Base-by-base conservation (phyloP, 2,888 invertebrate genomes). In the Drosophila falleni region DNA sequence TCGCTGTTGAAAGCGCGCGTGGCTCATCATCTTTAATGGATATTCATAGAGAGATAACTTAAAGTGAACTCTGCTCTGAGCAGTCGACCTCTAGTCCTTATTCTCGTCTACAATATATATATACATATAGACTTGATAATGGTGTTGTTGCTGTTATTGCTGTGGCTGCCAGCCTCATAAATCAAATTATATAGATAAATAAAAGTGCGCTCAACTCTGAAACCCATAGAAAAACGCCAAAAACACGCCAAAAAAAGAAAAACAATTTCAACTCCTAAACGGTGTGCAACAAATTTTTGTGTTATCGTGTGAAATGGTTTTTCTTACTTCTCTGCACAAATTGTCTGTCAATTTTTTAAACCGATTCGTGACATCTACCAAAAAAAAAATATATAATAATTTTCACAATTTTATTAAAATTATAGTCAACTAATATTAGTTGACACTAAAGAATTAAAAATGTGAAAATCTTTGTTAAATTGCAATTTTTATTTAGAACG, bases 121-220 rank as follows among this genome's bases (percentile, higher is more conserved):
- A 29, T 23, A 29, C 8, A 46, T 47, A 64, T 39, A 29, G 42
- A 78, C 60, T 81, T 76, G 67, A 76, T 79, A 53, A 50, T 26
- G 63, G 60, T 69, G 37, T 53, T 26, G 61, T 62, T 69, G 33
- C 50, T 54, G 31, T 23, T 15, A 19, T 23, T 37, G 26, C 16
- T 55, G 62, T 67, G 50, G 63, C 46, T 60, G 58, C 64, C 47
- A 47, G 44, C 26, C 55, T 51, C 82, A 84, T 81, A 84, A 87
- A 83, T 83, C 79, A 81, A 84, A 85, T 84, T 84, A 79, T 64
- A 61, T 67, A 70, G 81, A 61, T 61, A 81, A 64, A 71, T n/a
- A n/a, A 67, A 64, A 65, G 68, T 44, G 63, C 68, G 62, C 74
- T 68, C 68, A 81, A 74, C 80, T 85, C 55, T 26, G 61, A 35